phyloP scores from a whole-genome alignment of 2,113 vertebrate species.

The Cephalophus harveyi region DNA sequence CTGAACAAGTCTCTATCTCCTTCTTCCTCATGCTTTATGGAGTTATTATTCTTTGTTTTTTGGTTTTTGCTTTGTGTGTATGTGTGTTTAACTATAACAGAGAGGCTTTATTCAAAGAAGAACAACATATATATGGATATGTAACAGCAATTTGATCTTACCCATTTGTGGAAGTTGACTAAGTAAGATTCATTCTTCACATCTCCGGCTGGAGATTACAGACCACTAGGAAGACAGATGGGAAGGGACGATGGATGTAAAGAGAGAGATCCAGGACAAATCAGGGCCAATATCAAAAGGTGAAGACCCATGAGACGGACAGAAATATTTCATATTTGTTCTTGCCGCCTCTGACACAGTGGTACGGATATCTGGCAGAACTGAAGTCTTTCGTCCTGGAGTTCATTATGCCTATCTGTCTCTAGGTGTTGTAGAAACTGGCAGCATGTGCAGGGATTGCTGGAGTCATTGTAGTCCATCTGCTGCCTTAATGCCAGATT shows the following conservation, averaged over 20 bases:
- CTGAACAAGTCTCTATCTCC: background rate
- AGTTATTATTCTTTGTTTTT: background rate
- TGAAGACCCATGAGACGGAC: background rate
- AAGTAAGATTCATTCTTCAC: background rate
- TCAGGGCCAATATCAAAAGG: background rate
- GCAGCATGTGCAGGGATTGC: background rate
- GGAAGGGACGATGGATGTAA: background rate
- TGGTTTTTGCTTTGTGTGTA: background rate
- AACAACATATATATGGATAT: background rate
- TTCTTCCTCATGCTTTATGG: background rate
- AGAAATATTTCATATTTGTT: background rate
- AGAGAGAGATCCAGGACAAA: background rate
- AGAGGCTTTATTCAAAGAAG: background rate
- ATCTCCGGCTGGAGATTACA: background rate
- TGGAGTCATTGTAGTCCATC: no score
- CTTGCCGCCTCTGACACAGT: background rate
- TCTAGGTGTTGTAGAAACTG: background rate
- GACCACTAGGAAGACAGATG: background rate
- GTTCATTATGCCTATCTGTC: background rate
- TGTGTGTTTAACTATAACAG: background rate
- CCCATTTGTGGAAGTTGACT: background rate
- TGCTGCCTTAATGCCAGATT: background rate
- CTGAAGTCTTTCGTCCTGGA: background rate
- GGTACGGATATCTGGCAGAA: background rate
- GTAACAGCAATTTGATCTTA: background rate